A percentile compares a stretch with the other conserved stretches of the same genome.
These are phyloP conservation scores for Prorops nasuta DNA, from an alignment of 1,140 invertebrate genomes.

Conservation along the genomic window DNA sequence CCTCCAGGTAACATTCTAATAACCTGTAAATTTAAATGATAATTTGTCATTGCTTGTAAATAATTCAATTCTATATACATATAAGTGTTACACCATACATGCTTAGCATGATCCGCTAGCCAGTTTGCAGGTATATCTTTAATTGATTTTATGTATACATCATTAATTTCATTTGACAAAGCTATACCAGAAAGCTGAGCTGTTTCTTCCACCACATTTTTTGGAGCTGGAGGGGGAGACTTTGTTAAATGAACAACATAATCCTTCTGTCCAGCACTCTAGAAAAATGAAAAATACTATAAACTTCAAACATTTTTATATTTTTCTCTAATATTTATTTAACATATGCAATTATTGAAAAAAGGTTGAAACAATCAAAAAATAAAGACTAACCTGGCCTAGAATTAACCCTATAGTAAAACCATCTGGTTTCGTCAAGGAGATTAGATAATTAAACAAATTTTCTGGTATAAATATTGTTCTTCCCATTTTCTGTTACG, in stretches of 20 bases:
- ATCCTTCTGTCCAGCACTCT: conserved; percentile 65
- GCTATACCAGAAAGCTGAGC: conserved; percentile 24
- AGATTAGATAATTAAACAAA: conserved; percentile 52
- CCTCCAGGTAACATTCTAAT: conserved; percentile 81
- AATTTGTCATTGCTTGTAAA: conserved; percentile 10
- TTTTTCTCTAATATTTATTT: neutral
- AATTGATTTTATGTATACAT: conserved; percentile 44
- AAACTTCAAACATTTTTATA: neutral
- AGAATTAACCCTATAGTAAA: conserved; percentile 67
- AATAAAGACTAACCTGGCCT: conserved; percentile 60
- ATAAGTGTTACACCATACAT: conserved; percentile 44
- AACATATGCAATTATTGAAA: conserved; percentile 5
- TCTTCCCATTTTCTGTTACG: conserved; percentile 58
- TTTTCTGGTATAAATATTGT: conserved; percentile 51
- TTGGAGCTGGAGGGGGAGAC: conserved; percentile 63
- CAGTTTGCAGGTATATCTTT: conserved; percentile 61
- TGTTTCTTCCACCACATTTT: conserved; percentile 50
- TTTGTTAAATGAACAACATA: conserved; percentile 71
- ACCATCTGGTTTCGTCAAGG: conserved; percentile 50
- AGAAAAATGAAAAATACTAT: conserved; percentile 31
- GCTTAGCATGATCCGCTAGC: conserved; percentile 69
- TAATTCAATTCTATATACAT: conserved; percentile 1
- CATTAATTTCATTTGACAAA: conserved; percentile 20
- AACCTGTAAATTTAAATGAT: conserved; percentile 51
- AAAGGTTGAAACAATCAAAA: conserved; percentile 1